Conservation (phyloP, 2,797 vertebrate genomes). For the Semotilus atromaculatus region DNA sequence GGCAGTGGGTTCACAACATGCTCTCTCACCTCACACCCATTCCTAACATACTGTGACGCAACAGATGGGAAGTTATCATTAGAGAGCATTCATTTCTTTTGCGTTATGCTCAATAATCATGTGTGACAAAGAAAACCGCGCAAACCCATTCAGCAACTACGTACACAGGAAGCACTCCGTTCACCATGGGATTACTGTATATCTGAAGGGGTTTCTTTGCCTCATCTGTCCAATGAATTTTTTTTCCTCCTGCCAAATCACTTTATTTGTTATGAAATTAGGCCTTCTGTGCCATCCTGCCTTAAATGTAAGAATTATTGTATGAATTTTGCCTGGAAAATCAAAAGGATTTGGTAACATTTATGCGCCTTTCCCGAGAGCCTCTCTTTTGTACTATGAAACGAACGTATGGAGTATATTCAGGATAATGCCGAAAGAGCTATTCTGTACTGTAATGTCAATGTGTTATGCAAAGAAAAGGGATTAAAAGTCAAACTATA, state of each 20-base stretch:
- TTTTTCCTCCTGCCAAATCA: not conserved
- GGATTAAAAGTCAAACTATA: not conserved
- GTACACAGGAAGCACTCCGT: not conserved
- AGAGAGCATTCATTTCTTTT: conserved; percentile 25
- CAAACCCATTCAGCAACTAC: not conserved
- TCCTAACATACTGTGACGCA: conserved; percentile 24
- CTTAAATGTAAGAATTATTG: not conserved
- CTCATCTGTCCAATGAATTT: not conserved
- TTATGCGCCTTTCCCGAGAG: not conserved
- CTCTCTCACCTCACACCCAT: not conserved
- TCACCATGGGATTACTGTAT: not conserved
- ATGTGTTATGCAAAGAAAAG: not conserved
- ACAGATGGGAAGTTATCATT: conserved; percentile 44
- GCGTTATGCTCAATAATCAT: conserved; percentile 2
- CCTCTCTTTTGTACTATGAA: not conserved
- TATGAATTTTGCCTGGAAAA: not conserved
- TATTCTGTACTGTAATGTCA: not conserved
- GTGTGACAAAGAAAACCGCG: not conserved
- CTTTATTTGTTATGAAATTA: not conserved
- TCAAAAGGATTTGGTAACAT: not conserved
- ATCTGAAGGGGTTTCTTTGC: not conserved
- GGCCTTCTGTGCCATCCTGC: not conserved
- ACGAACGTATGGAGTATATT: not conserved
- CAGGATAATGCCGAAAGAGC: not conserved
- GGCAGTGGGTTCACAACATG: conserved; percentile 6